Base-by-base conservation (phyloP, 2,888 invertebrate species). In the Agelastica alni region DNA sequence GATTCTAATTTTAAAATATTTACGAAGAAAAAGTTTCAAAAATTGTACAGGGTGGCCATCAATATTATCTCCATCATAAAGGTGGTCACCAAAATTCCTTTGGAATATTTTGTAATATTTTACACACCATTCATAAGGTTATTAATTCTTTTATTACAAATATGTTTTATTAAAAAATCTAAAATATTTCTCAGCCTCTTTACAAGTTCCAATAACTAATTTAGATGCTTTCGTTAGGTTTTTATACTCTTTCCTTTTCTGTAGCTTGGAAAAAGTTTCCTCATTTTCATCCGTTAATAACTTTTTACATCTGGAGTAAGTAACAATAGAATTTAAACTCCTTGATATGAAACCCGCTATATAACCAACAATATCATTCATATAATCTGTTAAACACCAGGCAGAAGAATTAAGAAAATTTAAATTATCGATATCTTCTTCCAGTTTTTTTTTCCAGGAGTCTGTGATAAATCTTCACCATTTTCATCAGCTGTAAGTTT, bases 31-130 rank as follows among this genome's bases (percentile, higher is more conserved):
- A 2, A 55, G 28, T 55, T 58, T 55, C 5, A 26, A 14, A 2
- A 60, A 2, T 3, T 45, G 43, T 12, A 41, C 10, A 10, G 31
- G 18, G 26, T 60, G 57, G 2, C 46, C 39, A 18, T n/a, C 20
- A 16, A 57, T 36, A n/a, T 39, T 10, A 13, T 56, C 51, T 13
- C 51, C 52, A 32, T 54, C 54, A 54, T n/a, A 59, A 4, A 57
- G 31, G 34, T 56, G 53, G 32, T 53, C 39, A 5, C 32, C 43
- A 43, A 52, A 28, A 28, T n/a, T n/a, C n/a, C n/a, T n/a, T n/a
- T n/a, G n/a, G n/a, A n/a, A n/a, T n/a, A n/a, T n/a, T n/a, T n/a
- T n/a, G n/a, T n/a, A n/a, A n/a, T n/a, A n/a, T n/a, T n/a, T n/a
- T n/a, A n/a, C n/a, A n/a, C n/a, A n/a, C n/a, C n/a, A n/a, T n/a